Conservation (phyloP, 2,113 vertebrate species). For the Uropsilus gracilis region DNA sequence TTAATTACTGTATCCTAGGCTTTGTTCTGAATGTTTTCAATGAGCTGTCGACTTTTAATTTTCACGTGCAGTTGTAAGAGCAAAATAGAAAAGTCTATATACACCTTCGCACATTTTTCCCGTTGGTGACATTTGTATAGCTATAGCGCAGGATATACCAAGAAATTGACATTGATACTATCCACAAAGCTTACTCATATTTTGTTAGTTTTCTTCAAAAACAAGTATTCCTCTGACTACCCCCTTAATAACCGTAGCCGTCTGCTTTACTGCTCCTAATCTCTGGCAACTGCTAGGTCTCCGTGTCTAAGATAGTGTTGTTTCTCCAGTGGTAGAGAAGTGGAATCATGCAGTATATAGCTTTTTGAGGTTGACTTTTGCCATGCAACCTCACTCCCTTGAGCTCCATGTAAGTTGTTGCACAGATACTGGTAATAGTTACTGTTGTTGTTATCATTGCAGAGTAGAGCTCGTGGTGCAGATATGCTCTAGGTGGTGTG, state of each 20-base stretch:
- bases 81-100: background rate
- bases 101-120: background rate
- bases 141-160: background rate
- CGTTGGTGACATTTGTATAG: background rate
- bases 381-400: background rate
- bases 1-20: background rate
- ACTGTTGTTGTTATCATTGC: background rate
- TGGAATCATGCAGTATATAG: background rate
- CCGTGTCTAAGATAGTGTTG: background rate
- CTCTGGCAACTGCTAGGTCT: background rate
- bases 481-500: background rate
- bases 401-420: background rate
- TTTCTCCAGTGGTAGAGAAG: background rate
- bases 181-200: background rate
- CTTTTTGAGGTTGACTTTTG: background rate
- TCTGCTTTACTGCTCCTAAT: background rate
- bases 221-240: background rate
- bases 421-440: background rate
- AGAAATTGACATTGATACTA: background rate
- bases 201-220: background rate
- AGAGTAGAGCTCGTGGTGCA: background rate
- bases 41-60: conserved; percentile 18
- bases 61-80: background rate
- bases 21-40: conserved; percentile 43
- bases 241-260: background rate